A percentile compares a stretch with the other conserved stretches of the same genome.
Conservation (phyloP, 2,113 vertebrate genomes). For the Polypterus bichir region DNA sequence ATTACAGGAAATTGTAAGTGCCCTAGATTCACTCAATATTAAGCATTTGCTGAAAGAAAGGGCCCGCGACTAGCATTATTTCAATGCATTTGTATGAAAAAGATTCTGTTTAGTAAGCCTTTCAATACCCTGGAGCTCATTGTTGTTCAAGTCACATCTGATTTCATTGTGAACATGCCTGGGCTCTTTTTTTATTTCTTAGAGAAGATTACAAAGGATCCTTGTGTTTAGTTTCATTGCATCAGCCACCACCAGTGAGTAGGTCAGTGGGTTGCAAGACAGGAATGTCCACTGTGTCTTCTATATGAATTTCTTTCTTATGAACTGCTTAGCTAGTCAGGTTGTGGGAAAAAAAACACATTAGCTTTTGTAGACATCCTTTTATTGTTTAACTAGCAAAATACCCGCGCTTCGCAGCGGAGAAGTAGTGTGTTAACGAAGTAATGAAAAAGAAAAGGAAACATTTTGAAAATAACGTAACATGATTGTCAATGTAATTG, state of each 20-base stretch:
- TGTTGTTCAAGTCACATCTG: conserved; percentile 18
- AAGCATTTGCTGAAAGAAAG: not conserved
- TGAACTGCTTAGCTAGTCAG: too few relatives aligned
- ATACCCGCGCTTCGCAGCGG: too few relatives aligned
- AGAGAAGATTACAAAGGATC: conserved; percentile 12
- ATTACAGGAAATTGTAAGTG: not conserved
- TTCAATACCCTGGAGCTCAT: conserved; percentile 10
- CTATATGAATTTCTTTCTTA: not conserved
- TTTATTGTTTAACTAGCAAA: too few relatives aligned
- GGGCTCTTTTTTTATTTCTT: conserved; percentile 14
- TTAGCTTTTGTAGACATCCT: too few relatives aligned
- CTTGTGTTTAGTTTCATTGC: conserved; percentile 2
- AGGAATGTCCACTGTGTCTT: not conserved
- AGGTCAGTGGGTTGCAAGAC: not conserved
- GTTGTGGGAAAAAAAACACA: too few relatives aligned
- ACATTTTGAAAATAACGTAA: too few relatives aligned
- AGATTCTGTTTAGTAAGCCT: conserved; percentile 10
- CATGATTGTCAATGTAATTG: too few relatives aligned
- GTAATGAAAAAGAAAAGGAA: too few relatives aligned
- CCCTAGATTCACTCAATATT: not conserved
- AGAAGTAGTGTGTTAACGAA: too few relatives aligned
- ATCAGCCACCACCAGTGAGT: not conserved
- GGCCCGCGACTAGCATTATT: conserved; percentile 4
- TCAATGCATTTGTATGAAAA: conserved; percentile 10
- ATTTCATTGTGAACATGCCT: conserved; percentile 8